These are phyloP conservation scores for Ambastaia sidthimunki DNA, from an alignment of 2,797 vertebrate genomes.

Conservation along the genomic window DNA sequence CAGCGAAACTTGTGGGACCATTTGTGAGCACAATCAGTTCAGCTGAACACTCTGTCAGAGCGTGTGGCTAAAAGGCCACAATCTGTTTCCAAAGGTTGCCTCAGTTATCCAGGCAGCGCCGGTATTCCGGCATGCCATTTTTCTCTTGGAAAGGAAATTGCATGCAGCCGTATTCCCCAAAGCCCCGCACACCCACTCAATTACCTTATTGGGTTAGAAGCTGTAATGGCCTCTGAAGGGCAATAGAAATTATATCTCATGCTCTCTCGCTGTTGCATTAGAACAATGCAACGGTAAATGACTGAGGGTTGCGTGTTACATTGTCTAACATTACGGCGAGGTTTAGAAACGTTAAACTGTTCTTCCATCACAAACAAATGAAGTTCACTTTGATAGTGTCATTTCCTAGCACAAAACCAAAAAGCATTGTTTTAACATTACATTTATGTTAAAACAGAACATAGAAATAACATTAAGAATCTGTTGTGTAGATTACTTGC, in stretches of 20 bases:
- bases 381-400: background rate
- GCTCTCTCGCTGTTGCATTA: conserved; percentile 65
- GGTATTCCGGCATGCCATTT: conserved; percentile 57
- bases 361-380: background rate
- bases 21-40: conserved; percentile 58
- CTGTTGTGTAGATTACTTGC: too few species aligned
- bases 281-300: conserved; percentile 65
- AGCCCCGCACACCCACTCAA: conserved; percentile 68
- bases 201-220: conserved; percentile 73
- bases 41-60: conserved; percentile 52
- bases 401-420: background rate
- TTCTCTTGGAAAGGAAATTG: conserved; percentile 61
- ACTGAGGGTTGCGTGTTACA: conserved; percentile 57
- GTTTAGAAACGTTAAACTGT: background rate
- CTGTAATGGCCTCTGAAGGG: conserved; percentile 70
- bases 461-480: too few species aligned
- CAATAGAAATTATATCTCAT: conserved; percentile 72
- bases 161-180: conserved; percentile 60
- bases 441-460: too few species aligned
- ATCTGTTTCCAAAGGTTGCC: conserved; percentile 62
- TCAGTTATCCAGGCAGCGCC: conserved; percentile 64
- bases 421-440: background rate
- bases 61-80: conserved; percentile 52
- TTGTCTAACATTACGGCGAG: background rate
- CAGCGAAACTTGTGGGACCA: conserved; percentile 42